Conservation (phyloP, 2,797 vertebrate species). For the Urophycis tenuis region DNA sequence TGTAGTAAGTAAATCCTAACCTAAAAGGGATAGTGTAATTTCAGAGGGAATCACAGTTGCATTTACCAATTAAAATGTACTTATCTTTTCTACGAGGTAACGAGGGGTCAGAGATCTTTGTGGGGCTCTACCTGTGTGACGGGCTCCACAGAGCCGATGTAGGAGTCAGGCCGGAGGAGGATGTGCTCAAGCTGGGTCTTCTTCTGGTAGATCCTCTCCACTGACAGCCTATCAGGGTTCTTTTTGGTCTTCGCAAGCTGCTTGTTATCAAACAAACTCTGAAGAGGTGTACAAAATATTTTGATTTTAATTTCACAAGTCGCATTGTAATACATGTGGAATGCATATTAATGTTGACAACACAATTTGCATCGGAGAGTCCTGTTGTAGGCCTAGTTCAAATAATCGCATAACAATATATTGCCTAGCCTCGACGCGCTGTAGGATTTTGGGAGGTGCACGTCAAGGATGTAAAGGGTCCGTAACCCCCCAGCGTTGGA, state of each 20-base stretch:
- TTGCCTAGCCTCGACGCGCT: too few relatives aligned
- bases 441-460: too few relatives aligned
- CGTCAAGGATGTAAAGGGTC: too few relatives aligned
- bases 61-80: neutral
- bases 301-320: neutral
- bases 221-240: slow-evolving; percentile 76
- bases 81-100: neutral
- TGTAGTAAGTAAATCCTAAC: neutral
- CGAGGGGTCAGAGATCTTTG: neutral
- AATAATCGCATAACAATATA: too few relatives aligned
- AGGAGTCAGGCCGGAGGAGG: slow-evolving; percentile 94
- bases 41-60: neutral
- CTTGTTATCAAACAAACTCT: slow-evolving; percentile 77
- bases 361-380: neutral
- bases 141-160: slow-evolving; percentile 93
- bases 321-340: neutral
- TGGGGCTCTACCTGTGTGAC: slow-evolving; percentile 79
- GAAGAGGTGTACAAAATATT: slow-evolving; percentile 2
- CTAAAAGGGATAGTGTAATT: neutral
- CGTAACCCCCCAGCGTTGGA: too few relatives aligned
- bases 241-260: slow-evolving; percentile 71
- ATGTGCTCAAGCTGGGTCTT: slow-evolving; percentile 98
- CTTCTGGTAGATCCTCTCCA: slow-evolving; percentile 98
- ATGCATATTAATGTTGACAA: neutral
- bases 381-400: too few relatives aligned